Percentiles rank a stretch among this genome's conserved stretches.
Evolutionary conservation across 2,888 invertebrate species (phyloP).

Genomic region (Corbicula japonica): DNA sequence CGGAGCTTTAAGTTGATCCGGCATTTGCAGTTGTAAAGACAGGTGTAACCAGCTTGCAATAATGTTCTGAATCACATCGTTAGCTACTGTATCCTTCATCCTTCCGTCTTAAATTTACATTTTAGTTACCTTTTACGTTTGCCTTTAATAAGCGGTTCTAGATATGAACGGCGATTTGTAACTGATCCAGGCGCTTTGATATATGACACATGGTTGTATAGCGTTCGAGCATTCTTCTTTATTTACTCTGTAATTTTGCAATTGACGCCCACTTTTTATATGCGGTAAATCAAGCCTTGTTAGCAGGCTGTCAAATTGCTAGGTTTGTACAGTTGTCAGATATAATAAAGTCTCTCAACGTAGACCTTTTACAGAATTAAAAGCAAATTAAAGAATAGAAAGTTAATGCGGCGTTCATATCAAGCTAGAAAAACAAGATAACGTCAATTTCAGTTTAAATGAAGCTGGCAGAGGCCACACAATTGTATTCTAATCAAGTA

Average conservation of each 20-base stretch:
- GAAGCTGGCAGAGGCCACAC: too few species aligned
- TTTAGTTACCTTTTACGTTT: conserved; percentile 34
- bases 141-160: conserved; percentile 33
- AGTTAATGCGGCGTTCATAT: conserved; percentile 14
- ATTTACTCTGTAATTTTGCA: conserved; percentile 40
- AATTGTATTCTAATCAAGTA: too few species aligned
- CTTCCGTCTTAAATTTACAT: conserved; percentile 20
- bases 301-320: conserved; percentile 30
- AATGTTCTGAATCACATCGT: conserved; percentile 28
- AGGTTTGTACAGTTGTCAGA: conserved; percentile 22
- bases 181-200: conserved; percentile 25
- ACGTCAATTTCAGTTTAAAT: too few species aligned
- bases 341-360: conserved; percentile 25
- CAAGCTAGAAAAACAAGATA: too few species aligned
- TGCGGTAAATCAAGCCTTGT: conserved; percentile 39
- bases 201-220: conserved; percentile 34
- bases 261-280: conserved; percentile 35
- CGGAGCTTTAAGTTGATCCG: too few species aligned
- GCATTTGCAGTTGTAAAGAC: conserved; percentile 11
- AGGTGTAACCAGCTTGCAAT: conserved; percentile 15
- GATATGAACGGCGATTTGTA: conserved; percentile 31
- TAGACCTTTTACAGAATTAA: conserved; percentile 22
- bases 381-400: conserved; percentile 14
- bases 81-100: conserved; percentile 18
- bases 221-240: conserved; percentile 31